These are phyloP conservation scores for Drosophila guanche DNA, from an alignment of 1,140 invertebrate genomes.

Conservation along the genomic window DNA sequence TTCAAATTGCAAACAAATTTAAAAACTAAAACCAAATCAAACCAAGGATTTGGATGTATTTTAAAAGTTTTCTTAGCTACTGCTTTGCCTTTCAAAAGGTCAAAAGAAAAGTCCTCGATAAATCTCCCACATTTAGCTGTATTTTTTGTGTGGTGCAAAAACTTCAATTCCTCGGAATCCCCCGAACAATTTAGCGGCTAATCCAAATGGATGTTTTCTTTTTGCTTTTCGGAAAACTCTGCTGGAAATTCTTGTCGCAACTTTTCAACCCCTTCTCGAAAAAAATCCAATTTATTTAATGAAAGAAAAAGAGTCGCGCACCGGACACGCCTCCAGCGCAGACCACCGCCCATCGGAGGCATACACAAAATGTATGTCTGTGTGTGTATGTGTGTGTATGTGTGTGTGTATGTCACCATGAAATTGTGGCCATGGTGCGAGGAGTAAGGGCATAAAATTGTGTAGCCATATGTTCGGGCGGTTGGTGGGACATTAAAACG, in stretches of 20 bases:
- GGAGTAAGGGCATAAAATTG: background rate
- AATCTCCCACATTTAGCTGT: background rate
- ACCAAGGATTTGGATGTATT: too few species aligned
- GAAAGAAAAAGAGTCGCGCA: conserved; percentile 35
- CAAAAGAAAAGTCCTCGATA: too few species aligned
- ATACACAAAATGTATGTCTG: too few species aligned
- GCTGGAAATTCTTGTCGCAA: conserved; percentile 4
- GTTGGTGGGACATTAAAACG: conserved; percentile 54
- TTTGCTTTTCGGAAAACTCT: background rate
- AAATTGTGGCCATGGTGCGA: conserved; percentile 2
- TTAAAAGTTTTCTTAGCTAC: too few species aligned
- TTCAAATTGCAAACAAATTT: too few species aligned
- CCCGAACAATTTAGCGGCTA: conserved; percentile 1
- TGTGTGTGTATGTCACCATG: too few species aligned
- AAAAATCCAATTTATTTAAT: conserved; percentile 68
- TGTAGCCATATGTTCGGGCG: conserved; percentile 28
- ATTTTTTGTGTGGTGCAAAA: conserved; percentile 8
- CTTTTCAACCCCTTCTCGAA: conserved; percentile 17
- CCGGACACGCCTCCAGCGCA: conserved; percentile 10
- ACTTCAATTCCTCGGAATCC: background rate
- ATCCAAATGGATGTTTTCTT: conserved; percentile 18
- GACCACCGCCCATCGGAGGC: background rate
- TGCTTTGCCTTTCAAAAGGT: too few species aligned
- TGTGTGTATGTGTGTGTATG: too few species aligned
- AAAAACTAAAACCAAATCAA: too few species aligned